Evolutionary conservation across 2,888 invertebrate genomes (phyloP).

Genomic region (Catonia carolina): DNA sequence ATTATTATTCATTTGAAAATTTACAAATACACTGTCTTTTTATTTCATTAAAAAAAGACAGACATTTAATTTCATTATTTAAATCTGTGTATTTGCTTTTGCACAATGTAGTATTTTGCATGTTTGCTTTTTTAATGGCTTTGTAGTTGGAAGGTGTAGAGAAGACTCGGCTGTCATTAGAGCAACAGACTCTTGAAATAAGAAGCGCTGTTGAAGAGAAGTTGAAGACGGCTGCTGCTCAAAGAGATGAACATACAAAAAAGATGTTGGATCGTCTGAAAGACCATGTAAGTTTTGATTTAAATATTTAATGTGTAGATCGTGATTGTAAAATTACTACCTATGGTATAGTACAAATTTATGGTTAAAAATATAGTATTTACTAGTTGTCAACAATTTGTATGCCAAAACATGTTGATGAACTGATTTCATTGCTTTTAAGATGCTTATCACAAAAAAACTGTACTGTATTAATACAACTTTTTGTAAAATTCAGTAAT

Average conservation of each 20-base stretch:
- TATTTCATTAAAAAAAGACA: background rate
- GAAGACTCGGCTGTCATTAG: conserved; percentile 65
- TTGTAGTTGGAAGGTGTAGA: conserved; percentile 49
- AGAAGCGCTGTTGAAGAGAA: conserved; percentile 82
- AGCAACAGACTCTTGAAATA: conserved; percentile 79
- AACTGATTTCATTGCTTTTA: too few species aligned
- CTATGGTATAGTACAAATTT: background rate
- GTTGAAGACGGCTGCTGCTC: conserved; percentile 77
- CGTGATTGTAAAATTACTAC: too few species aligned
- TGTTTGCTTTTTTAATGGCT: conserved; percentile 4
- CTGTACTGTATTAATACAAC: too few species aligned
- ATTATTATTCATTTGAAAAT: too few species aligned
- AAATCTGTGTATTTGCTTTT: too few species aligned
- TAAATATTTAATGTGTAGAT: too few species aligned
- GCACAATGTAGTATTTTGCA: conserved; percentile 4
- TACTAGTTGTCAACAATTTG: too few species aligned
- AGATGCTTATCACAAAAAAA: too few species aligned
- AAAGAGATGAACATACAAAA: conserved; percentile 85
- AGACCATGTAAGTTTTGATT: conserved; percentile 81
- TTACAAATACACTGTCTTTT: too few species aligned
- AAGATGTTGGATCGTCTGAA: conserved; percentile 85
- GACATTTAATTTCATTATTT: background rate
- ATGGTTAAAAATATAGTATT: background rate
- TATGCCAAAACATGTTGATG: too few species aligned
- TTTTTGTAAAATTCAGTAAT: too few species aligned